Percentiles rank a stretch among this genome's conserved stretches.
Conservation (phyloP, 2,113 vertebrate genomes). For the Catagonus wagneri region DNA sequence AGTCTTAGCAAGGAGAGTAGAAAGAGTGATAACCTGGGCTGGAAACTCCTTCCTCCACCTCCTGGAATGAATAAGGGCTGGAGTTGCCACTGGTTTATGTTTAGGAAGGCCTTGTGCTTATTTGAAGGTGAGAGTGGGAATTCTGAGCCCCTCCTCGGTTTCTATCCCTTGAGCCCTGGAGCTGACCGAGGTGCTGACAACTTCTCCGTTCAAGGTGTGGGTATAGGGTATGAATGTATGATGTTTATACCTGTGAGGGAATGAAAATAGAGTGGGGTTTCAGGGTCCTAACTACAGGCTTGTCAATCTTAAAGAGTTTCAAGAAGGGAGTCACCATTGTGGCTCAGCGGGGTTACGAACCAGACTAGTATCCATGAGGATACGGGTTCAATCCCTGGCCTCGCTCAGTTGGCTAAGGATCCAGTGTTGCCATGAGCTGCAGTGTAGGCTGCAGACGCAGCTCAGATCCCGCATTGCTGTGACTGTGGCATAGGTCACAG, state of each 20-base stretch:
- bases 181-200: slow-evolving; percentile 24
- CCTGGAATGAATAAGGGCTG: neutral
- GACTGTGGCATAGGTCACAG: too few relatives aligned
- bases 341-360: too few relatives aligned
- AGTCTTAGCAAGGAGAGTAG: neutral
- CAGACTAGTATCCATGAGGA: too few relatives aligned
- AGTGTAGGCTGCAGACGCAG: too few relatives aligned
- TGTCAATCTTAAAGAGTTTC: neutral
- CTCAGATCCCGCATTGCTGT: too few relatives aligned
- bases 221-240: neutral
- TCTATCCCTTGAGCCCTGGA: neutral
- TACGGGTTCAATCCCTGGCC: too few relatives aligned
- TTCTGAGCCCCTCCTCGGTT: neutral
- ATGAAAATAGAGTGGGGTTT: neutral
- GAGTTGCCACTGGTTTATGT: neutral
- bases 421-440: too few relatives aligned
- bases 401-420: too few relatives aligned
- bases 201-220: neutral
- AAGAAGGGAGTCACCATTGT: neutral
- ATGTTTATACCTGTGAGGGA: neutral
- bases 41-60: neutral
- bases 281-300: neutral
- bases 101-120: neutral
- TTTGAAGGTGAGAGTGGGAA: neutral
- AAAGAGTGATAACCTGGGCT: neutral